These are phyloP conservation scores for Esox masquinongy DNA, from an alignment of 2,797 vertebrate species.

Conservation along the genomic window DNA sequence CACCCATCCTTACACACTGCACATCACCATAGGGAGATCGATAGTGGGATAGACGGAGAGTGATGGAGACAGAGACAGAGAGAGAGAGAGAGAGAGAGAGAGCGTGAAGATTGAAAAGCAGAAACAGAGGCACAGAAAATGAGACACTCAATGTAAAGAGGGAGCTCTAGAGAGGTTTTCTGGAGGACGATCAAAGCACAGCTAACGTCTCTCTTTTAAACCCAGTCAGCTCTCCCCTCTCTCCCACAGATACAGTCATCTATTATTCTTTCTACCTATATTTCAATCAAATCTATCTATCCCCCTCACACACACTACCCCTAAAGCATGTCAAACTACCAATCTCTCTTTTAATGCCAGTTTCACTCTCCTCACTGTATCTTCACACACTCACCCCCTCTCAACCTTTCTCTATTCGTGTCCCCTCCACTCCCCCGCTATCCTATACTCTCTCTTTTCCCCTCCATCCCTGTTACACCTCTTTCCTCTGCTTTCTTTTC, in stretches of 20 bases:
- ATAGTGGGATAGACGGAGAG: slow-evolving; percentile 6
- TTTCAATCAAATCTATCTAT: slow-evolving; percentile 21
- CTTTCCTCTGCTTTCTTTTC: not conserved
- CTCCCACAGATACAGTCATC: not conserved
- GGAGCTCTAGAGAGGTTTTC: slow-evolving; percentile 3
- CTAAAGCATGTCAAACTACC: not conserved
- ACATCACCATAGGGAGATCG: not conserved
- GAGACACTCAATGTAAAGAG: not conserved
- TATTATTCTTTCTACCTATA: slow-evolving; percentile 16
- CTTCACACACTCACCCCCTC: not conserved
- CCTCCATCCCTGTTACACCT: not conserved
- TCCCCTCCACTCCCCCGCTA: not conserved
- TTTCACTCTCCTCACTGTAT: not conserved
- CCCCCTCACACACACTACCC: not conserved
- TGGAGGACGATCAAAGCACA: slow-evolving; percentile 40
- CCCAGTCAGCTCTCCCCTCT: slow-evolving; percentile 4
- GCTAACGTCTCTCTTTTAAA: slow-evolving; percentile 6
- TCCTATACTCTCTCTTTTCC: slow-evolving; percentile 6
- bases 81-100: slow-evolving; percentile 2
- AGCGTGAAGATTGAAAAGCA: not conserved
- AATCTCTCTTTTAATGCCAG: not conserved
- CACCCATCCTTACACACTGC: not conserved
- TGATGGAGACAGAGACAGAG: slow-evolving; percentile 7
- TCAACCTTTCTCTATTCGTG: slow-evolving; percentile 6
- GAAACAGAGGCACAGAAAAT: not conserved